Evolutionary conservation across 1,140 invertebrate species (phyloP), one percentile per base, ranked within the genome.

Genomic region (Chrysoperla carnea): DNA sequence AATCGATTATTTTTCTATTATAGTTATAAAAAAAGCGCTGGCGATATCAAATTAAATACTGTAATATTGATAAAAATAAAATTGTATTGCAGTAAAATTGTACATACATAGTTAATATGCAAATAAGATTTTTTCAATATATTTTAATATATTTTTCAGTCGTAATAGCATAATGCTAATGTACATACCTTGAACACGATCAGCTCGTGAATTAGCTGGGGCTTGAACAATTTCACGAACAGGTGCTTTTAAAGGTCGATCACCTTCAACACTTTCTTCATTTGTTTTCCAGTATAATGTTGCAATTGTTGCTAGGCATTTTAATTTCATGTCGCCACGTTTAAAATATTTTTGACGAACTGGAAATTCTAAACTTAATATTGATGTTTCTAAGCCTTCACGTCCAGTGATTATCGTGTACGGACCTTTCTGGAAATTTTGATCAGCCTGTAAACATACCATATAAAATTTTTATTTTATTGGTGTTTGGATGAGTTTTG

Each of bases 251-350:
- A 71, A 68, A 27, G 74, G 71, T 39, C 69, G 63, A 49, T 72
- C 72, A n/a, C 80, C 79, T 49, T 82, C 76, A 6, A 85, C 78
- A 52, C 80, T 84, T 52, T 84, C 81, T 56, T 88, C 84, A 50
- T 85, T 84, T 54, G 76, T 84, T 45, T 77, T 69, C 70, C 75
- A 81, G 60, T 88, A 87, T 1, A 87, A 70, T 2, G 80, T 80
- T 4, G 79, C 81, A 55, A 89, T 85, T 29, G 81, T 87, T 6
- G 85, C 85, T 52, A 85, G 69, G 64, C 86, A 90, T 69, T 89
- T 87, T 36, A 89, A 68, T 58, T 86, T 86, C 62, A 89, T 73
- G 54, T 87, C 82, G 48, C 84, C 82, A 41, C 74, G 72, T 46
- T 73, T 75, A 57, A 88, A 88, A 60, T 90, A 84, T 49, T 76